These are phyloP conservation scores for Salvator merianae DNA, from an alignment of 2,113 vertebrate species.

Conservation along the genomic window DNA sequence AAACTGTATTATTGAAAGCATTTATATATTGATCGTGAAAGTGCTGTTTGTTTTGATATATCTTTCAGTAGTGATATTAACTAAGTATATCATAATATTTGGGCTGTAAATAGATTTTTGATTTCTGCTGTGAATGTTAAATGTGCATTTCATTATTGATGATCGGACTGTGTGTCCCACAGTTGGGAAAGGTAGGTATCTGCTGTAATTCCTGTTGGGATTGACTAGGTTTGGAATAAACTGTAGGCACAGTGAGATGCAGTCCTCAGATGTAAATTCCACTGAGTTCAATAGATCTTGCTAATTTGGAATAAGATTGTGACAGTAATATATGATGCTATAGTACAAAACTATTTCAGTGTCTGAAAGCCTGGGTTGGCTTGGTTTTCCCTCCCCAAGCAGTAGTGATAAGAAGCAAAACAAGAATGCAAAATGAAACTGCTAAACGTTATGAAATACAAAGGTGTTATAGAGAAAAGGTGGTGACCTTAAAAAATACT, in stretches of 20 bases:
- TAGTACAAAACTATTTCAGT: not conserved
- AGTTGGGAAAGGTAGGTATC: constrained; percentile 6
- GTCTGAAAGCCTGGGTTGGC: constrained; percentile 13
- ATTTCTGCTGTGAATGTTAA: constrained; percentile 12
- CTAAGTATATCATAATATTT: constrained; percentile 18
- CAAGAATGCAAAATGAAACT: constrained; percentile 5
- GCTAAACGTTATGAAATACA: not conserved
- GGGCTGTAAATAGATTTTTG: not conserved
- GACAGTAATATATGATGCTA: no score
- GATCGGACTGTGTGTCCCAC: constrained; percentile 31
- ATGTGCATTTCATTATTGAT: constrained; percentile 36
- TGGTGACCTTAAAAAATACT: not conserved
- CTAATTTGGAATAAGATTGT: not conserved
- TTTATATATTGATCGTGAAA: constrained; percentile 51
- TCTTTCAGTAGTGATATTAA: not conserved
- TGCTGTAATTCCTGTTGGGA: not conserved
- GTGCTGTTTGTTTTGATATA: constrained; percentile 41
- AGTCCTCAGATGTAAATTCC: not conserved
- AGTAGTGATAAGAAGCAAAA: not conserved
- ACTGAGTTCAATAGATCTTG: not conserved
- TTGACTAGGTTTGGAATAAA: fast-evolving
- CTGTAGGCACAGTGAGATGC: not conserved
- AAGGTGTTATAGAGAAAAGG: not conserved
- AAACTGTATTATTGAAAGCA: not conserved
- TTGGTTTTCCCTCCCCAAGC: constrained; percentile 16